Conservation (phyloP, 2,113 vertebrate species). For the Jacana jacana region DNA sequence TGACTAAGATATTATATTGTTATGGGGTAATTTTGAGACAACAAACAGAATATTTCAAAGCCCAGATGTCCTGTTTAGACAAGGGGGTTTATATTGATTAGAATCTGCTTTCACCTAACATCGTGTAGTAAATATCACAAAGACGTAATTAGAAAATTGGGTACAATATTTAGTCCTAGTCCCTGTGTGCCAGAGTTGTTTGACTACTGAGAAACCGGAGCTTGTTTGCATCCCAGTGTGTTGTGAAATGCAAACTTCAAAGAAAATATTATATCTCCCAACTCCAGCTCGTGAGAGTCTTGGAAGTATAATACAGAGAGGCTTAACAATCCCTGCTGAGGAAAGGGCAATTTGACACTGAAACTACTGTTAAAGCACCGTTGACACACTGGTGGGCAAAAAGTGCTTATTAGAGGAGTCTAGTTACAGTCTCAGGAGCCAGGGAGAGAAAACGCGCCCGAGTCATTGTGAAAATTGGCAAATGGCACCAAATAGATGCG, state of each 20-base stretch:
- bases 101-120: constrained; percentile 69
- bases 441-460: constrained; percentile 34
- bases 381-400: constrained; percentile 75
- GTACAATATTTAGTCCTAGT: constrained; percentile 72
- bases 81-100: constrained; percentile 69
- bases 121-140: constrained; percentile 67
- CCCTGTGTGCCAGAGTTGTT: constrained; percentile 75
- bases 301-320: constrained; percentile 80
- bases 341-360: constrained; percentile 80
- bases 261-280: constrained; percentile 83
- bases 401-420: constrained; percentile 76
- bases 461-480: constrained; percentile 56
- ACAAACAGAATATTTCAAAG: constrained; percentile 70
- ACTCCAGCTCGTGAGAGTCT: constrained; percentile 79
- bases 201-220: constrained; percentile 76
- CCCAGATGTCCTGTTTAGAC: constrained; percentile 72
- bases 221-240: constrained; percentile 79
- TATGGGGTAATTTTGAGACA: constrained; percentile 59
- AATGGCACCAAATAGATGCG: constrained; percentile 43
- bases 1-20: constrained; percentile 52
- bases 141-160: constrained; percentile 76
- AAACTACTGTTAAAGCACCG: constrained; percentile 76
- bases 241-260: constrained; percentile 82
- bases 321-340: constrained; percentile 81
- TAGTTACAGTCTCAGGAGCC: constrained; percentile 54